These are phyloP conservation scores for Hybognathus amarus DNA, from an alignment of 2,797 vertebrate species.

Conservation along the genomic window DNA sequence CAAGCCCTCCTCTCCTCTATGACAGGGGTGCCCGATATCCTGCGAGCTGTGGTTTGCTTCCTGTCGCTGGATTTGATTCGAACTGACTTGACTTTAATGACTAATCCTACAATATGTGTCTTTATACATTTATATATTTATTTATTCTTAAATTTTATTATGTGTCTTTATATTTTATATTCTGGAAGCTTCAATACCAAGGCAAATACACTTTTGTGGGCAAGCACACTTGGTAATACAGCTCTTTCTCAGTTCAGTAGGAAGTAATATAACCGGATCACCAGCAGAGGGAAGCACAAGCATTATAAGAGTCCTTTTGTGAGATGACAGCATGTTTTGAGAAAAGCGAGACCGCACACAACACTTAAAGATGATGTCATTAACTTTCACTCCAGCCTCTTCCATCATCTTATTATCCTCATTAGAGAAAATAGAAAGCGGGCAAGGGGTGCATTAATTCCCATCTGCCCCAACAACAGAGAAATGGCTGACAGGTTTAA, in stretches of 20 bases:
- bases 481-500: not conserved
- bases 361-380: conserved; percentile 48
- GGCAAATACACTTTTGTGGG: too few relatives aligned
- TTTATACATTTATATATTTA: too few relatives aligned
- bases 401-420: conserved; percentile 40
- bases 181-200: too few relatives aligned
- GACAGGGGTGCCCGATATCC: too few relatives aligned
- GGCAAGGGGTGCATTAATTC: not conserved
- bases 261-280: not conserved
- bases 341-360: not conserved
- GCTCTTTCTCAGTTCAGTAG: not conserved
- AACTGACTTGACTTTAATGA: too few relatives aligned
- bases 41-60: too few relatives aligned
- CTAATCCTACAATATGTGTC: too few relatives aligned
- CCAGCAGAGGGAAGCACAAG: conserved; percentile 25
- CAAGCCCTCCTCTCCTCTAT: too few relatives aligned
- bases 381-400: conserved; percentile 23
- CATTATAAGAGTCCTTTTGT: not conserved
- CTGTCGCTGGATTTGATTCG: too few relatives aligned
- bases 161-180: too few relatives aligned
- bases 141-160: too few relatives aligned
- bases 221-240: too few relatives aligned
- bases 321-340: conserved; percentile 22
- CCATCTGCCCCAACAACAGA: not conserved
- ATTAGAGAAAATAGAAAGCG: not conserved